Evolutionary conservation across 2,797 vertebrate species (phyloP), one percentile per base, ranked within the genome.

Genomic region (Gambusia yucatana): DNA sequence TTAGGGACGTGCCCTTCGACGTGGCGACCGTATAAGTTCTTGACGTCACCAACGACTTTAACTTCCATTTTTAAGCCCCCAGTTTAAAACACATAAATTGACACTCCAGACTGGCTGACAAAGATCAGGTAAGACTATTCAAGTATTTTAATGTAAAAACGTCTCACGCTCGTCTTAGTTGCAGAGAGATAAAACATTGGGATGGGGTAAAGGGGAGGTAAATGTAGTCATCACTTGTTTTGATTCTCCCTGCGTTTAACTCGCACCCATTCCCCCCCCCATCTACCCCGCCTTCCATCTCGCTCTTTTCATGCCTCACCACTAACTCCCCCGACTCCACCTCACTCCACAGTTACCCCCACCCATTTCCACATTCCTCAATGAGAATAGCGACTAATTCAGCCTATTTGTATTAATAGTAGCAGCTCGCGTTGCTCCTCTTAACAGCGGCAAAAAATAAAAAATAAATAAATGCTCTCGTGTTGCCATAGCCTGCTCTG

Each of bases 221-320:
- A 59, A 88, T 83, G 77, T 92, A 83, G 83, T 89, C 84, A 81
- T 86, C 80, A 87, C 88, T 90, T 86, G 88, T 93, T 92, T 82
- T 70, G 74, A 90, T 90, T 92, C 88, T 85, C 82, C 75, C 79
- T 86, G 82, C 79, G 13, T 92, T 93, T 88, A 91, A 90, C 83
- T 91, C 85, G 82, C 86, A 43, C 65, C 39, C 17, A 10, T 25
- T 43, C 9, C 84, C 84, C 77, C 71, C 77, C 77, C 59, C 84
- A 81, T 77, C 73, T 81, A 3, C 65, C 79, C 11, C 17, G 30
- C 30, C 43, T 69, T 47, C 79, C 82, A 86, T 90, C 85, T 88
- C 2, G 22, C 39, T 69, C 84, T 88, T 86, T 91, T 91, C 86
- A 88, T 87, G 87, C 86, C 82, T 87, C 89, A 90, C 88, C 91